Conservation (phyloP, 2,797 vertebrate genomes). For the Darevskia nairensis region DNA sequence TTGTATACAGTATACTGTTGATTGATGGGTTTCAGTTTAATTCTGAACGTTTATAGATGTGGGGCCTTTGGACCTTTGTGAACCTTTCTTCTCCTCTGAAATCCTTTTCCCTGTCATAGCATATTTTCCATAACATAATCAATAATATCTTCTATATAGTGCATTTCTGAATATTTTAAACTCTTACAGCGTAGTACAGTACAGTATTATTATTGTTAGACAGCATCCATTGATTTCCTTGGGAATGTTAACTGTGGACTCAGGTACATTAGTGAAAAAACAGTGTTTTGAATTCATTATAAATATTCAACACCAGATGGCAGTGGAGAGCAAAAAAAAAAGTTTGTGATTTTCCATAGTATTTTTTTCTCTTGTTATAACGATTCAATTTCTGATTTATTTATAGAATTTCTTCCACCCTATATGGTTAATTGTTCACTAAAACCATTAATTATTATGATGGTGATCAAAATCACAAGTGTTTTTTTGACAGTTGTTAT, state of each 20-base stretch:
- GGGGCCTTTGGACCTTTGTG: neutral
- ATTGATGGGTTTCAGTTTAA: neutral
- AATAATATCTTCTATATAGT: neutral
- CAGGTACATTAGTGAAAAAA: no score
- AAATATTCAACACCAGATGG: no score
- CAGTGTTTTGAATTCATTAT: no score
- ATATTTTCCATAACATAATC: neutral
- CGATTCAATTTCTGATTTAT: no score
- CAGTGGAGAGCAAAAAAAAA: no score
- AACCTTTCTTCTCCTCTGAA: neutral
- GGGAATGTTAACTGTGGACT: no score
- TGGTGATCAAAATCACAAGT: neutral
- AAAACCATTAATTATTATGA: neutral
- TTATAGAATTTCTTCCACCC: no score
- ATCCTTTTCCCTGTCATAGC: neutral
- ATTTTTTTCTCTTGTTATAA: no score
- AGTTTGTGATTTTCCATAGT: no score
- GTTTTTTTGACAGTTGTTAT: no score
- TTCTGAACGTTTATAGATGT: neutral
- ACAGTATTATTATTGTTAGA: neutral
- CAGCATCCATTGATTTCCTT: neutral
- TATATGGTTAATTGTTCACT: no score
- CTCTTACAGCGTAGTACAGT: neutral
- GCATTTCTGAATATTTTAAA: neutral
- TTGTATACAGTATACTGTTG: constrained; percentile 1